Base-by-base conservation (phyloP, 2,113 vertebrate species). In the Erythrocercus mccallii region DNA sequence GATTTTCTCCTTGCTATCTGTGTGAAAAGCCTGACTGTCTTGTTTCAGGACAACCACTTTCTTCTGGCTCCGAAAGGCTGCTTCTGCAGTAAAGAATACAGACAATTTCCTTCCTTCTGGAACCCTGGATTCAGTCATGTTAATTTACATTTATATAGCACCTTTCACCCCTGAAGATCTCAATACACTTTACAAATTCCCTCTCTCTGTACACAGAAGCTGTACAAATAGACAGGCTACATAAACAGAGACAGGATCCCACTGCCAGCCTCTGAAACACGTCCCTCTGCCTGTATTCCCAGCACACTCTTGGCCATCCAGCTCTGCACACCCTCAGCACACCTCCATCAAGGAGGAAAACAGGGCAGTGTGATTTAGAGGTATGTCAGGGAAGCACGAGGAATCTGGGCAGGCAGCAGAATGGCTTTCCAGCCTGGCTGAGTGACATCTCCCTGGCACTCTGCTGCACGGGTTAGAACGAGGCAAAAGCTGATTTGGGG, bases 61-160 rank as follows among this genome's bases (percentile, higher is more conserved):
- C n/a, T 82, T 66, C 38, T 83, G 47, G 25, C 66, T 89, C 62
- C 47, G 45, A 92, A 69, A 90, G 27, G 45, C 23, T 89, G 65
- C 53, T 91, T 60, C 50, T 69, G 42, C 51, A 82, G 70, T 40
- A 61, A 61, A 90, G 91, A 84, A 70, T 70, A 81, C 23, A 83
- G 71, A 86, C 58, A 53, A 61, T 85, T 77, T 77, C 68, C n/a
- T 91, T 80, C 58, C 35, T 85, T 71, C 57, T 57, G 33, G 60
- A 94, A 45, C 57, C 44, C 38, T 53, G 42, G 57, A 38, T 72
- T 81, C 73, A 86, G 69, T 27, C 86, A 68, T 0, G 6, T 45
- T 82, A 40, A 95, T 95, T 95, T 96, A 91, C 57, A 94, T 95
- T 89, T 96, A 94, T 87, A 95, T 83, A 72, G 78, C 77, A 87